Evolutionary conservation across 30 jellyfish, hydroid and myxozoan genomes (phyloP).

Genomic region (Aurelia sp.): DNA sequence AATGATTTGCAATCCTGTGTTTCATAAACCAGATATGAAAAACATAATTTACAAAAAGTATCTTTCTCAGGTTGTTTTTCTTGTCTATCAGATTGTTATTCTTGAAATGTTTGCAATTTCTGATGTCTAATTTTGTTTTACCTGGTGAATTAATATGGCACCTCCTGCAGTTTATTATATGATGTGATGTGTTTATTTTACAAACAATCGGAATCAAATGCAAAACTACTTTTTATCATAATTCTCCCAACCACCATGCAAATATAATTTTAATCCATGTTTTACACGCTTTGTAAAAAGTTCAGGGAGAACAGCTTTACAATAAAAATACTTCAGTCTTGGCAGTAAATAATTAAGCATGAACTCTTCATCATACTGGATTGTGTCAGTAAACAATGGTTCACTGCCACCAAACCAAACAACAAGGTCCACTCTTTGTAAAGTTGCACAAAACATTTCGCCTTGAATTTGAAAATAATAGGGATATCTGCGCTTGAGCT

Average conservation of each 20-base stretch:
- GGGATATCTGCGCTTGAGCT: slow-evolving; percentile 28
- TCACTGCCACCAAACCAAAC: slow-evolving; percentile 54
- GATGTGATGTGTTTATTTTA: no score
- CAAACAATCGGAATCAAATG: background rate
- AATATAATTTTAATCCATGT: slow-evolving; percentile 22
- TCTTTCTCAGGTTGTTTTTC: no score
- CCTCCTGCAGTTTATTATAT: no score
- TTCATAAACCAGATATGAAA: no score
- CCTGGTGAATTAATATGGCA: no score
- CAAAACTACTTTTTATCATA: background rate
- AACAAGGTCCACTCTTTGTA: slow-evolving; percentile 29
- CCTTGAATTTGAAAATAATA: slow-evolving; percentile 38
- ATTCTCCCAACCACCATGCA: slow-evolving; percentile 29
- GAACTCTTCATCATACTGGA: slow-evolving; percentile 26
- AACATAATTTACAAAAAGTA: no score
- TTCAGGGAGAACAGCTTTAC: slow-evolving; percentile 27
- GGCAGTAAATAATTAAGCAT: slow-evolving; percentile 22
- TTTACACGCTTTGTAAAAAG: slow-evolving; percentile 11
- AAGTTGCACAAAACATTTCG: slow-evolving; percentile 46
- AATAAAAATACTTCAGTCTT: slow-evolving; percentile 35
- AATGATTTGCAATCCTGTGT: no score
- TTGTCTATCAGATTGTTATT: no score
- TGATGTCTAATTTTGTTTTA: no score
- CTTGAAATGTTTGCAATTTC: no score
- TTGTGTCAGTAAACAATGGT: slow-evolving; percentile 36